phyloP scores from a whole-genome alignment of 2,113 vertebrate genomes.

The Archilochus colubris region DNA sequence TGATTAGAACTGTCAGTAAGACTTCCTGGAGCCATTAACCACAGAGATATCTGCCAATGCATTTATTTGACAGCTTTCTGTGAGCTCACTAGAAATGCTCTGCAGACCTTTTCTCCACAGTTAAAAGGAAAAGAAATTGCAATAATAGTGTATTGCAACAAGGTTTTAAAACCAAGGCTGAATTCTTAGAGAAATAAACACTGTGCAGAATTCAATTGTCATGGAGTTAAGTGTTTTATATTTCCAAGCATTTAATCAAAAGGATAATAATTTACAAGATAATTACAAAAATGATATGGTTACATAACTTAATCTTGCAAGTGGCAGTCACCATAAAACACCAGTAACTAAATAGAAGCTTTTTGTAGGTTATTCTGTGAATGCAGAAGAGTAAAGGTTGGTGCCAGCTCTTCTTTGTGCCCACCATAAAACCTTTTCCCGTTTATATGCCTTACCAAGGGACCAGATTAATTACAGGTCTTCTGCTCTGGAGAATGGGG shows the following conservation, averaged over 20 bases:
- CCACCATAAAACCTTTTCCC: neutral
- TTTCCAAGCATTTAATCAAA: neutral
- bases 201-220: neutral
- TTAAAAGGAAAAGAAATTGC: neutral
- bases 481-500: neutral
- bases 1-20: conserved; percentile 22
- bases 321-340: neutral
- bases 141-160: neutral
- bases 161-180: neutral
- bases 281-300: neutral
- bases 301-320: neutral
- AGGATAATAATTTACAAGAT: neutral
- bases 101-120: neutral
- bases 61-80: neutral
- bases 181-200: neutral
- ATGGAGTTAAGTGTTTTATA: neutral
- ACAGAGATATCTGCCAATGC: neutral
- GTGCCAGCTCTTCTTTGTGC: neutral
- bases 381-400: neutral
- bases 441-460: neutral
- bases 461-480: neutral
- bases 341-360: neutral
- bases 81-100: neutral
- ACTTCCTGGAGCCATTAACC: conserved; percentile 3
- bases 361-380: neutral